These are phyloP conservation scores for Riptortus pedestris DNA, from an alignment of 1,140 invertebrate genomes.

Conservation along the genomic window DNA sequence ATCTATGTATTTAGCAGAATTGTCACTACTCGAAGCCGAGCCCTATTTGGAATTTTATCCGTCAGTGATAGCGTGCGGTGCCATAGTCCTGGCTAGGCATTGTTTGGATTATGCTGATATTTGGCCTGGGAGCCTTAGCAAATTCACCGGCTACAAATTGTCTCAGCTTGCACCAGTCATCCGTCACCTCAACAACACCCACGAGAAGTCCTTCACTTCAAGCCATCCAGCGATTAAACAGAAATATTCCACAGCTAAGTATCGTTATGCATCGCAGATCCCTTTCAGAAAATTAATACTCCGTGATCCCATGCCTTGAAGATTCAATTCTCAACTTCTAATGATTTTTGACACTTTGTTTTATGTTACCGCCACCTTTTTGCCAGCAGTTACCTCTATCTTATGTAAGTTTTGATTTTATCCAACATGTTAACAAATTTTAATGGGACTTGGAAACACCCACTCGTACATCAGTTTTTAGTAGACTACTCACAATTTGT, in stretches of 20 bases:
- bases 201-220: constrained; percentile 49
- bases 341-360: too few species aligned
- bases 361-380: too few species aligned
- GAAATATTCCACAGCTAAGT: constrained; percentile 57
- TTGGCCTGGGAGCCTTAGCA: constrained; percentile 53
- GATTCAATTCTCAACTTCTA: too few species aligned
- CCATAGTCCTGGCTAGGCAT: constrained; percentile 67
- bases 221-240: constrained; percentile 65
- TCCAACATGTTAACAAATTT: too few species aligned
- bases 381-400: too few species aligned
- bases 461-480: too few species aligned
- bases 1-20: constrained; percentile 63
- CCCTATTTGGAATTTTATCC: constrained; percentile 71
- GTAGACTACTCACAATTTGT: too few species aligned
- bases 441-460: too few species aligned
- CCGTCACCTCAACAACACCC: constrained; percentile 54
- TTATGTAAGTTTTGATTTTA: too few species aligned
- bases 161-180: constrained; percentile 57
- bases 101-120: constrained; percentile 45
- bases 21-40: constrained; percentile 76
- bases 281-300: background rate
- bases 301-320: too few species aligned
- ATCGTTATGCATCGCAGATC: constrained; percentile 1
- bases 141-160: constrained; percentile 56
- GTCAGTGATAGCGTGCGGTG: constrained; percentile 68